These are phyloP conservation scores for Acromyrmex charruanus DNA, from an alignment of 1,140 invertebrate species.

Conservation along the genomic window DNA sequence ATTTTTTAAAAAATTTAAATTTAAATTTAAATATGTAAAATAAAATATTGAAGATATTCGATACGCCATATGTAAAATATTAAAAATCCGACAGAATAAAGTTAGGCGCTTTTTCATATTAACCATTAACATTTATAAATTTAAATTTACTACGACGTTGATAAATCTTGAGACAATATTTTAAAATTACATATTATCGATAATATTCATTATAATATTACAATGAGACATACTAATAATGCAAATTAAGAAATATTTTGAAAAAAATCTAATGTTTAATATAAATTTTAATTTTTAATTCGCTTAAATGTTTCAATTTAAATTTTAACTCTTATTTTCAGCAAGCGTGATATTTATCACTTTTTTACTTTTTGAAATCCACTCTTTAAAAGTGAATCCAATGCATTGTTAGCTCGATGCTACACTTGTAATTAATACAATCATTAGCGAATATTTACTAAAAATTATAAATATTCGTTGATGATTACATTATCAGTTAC, in stretches of 20 bases:
- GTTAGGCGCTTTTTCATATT: background rate
- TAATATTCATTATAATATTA: background rate
- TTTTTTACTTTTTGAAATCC: background rate
- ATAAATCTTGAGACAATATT: background rate
- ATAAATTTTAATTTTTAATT: background rate
- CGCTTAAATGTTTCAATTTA: background rate
- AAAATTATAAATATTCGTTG: too few species aligned
- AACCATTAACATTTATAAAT: background rate
- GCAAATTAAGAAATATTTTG: background rate
- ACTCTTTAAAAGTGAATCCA: too few species aligned
- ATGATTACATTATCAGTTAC: too few species aligned
- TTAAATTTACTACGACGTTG: background rate
- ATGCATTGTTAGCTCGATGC: too few species aligned
- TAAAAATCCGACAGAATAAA: background rate
- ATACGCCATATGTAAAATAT: background rate
- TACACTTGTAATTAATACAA: too few species aligned
- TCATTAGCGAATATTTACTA: too few species aligned
- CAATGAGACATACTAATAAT: background rate
- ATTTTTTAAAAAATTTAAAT: background rate
- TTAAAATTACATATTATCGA: background rate
- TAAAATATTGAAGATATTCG: background rate
- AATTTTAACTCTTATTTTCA: background rate
- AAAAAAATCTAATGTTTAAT: background rate
- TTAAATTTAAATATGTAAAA: background rate
- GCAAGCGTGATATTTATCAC: background rate